Evolutionary conservation across 2,888 invertebrate genomes (phyloP).

Genomic region (Yponomeuta plumbellus): DNA sequence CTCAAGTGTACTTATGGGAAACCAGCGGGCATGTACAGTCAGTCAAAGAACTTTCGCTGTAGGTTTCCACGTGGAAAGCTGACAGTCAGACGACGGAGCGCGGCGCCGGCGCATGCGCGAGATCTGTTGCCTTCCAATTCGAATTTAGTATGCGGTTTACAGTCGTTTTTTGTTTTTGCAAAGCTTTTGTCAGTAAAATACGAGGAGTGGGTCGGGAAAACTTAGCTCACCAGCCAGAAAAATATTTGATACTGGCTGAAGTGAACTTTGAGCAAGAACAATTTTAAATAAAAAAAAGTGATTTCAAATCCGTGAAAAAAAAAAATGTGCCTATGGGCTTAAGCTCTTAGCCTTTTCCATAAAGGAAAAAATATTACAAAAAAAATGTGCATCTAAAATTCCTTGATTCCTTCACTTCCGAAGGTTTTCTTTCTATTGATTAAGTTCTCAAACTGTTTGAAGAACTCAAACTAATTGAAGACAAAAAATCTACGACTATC

Average conservation of each 20-base stretch:
- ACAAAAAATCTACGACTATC: too few relatives aligned
- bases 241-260: background rate
- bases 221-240: background rate
- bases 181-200: background rate
- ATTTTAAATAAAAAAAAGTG: background rate
- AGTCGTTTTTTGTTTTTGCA: background rate
- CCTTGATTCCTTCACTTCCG: too few relatives aligned
- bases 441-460: too few relatives aligned
- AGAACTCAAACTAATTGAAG: too few relatives aligned
- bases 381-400: too few relatives aligned
- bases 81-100: slow-evolving; percentile 43
- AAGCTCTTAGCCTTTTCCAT: too few relatives aligned
- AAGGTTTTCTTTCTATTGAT: too few relatives aligned
- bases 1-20: slow-evolving; percentile 28
- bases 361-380: too few relatives aligned
- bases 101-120: slow-evolving; percentile 44
- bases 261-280: background rate
- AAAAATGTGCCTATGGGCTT: too few relatives aligned
- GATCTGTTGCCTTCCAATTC: slow-evolving; percentile 30
- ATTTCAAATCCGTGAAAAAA: too few relatives aligned
- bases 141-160: slow-evolving; percentile 23
- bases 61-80: slow-evolving; percentile 51
- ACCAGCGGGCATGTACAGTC: slow-evolving; percentile 28
- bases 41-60: slow-evolving; percentile 56
- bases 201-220: too few relatives aligned